Evolutionary conservation across 2,888 invertebrate species (phyloP).

Genomic region (Drosophila atroscutellata): DNA sequence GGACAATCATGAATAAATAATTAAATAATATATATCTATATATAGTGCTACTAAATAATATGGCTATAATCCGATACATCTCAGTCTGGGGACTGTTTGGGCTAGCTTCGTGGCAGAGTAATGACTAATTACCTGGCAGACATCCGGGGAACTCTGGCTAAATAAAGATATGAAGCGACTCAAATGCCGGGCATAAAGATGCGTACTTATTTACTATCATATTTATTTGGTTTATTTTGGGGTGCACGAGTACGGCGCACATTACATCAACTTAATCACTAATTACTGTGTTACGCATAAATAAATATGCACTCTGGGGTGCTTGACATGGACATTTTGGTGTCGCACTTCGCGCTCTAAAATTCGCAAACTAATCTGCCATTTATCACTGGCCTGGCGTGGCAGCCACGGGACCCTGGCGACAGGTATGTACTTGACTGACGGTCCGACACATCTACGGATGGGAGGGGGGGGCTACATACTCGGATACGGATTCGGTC

Average conservation of each 20-base stretch:
- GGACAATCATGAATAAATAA: not conserved
- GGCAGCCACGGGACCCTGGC: constrained; percentile 53
- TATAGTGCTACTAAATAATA: not conserved
- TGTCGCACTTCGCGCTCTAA: constrained; percentile 60
- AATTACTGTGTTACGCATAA: constrained; percentile 73
- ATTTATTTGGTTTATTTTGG: constrained; percentile 30
- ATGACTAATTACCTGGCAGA: constrained; percentile 55
- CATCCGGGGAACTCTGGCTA: constrained; percentile 43
- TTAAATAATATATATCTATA: not conserved
- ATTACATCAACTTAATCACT: constrained; percentile 74
- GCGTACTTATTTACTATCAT: constrained; percentile 2
- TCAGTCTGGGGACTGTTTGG: not conserved
- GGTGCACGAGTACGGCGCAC: constrained; percentile 22
- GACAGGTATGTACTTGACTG: constrained; percentile 72
- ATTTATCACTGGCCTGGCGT: constrained; percentile 73
- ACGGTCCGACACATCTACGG: constrained; percentile 17
- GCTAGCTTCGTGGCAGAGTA: constrained; percentile 42
- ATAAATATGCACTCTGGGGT: constrained; percentile 48
- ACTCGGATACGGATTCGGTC: constrained; percentile 13
- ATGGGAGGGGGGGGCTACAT: constrained; percentile 1
- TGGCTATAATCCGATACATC: not conserved
- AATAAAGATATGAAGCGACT: constrained; percentile 25
- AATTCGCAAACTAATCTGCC: constrained; percentile 83
- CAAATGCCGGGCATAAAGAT: not conserved
- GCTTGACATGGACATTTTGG: constrained; percentile 54